Base-by-base conservation (phyloP, 2,888 invertebrate species). In the Mechanitis mazaeus region DNA sequence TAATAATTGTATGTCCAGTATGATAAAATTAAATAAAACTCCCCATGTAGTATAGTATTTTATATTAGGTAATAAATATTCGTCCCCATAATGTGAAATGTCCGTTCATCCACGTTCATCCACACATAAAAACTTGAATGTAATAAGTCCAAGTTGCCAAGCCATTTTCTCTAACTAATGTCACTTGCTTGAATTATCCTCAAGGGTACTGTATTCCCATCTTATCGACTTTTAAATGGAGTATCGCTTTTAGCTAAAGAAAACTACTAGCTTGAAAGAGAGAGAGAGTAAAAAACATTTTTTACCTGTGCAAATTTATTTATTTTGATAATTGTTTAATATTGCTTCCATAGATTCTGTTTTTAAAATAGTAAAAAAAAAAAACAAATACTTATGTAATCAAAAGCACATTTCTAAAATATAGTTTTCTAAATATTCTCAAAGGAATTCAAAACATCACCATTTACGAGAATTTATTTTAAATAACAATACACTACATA, bases 401-500 rank as follows among this genome's bases (percentile, higher is more conserved):
- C 20, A 47, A 47, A 47, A 11, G 6, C 2, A 20, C n/a, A 47
- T 47, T 20, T 28, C 6, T 6, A 20, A 47, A 47, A 20, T 47
- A 11, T n/a, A 47, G 3, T 50, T 50, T 31, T 2, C 3, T 11
- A 7, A 50, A 9, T 7, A 31, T 31, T 50, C 31, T 11, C 2
- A 31, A 28, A 50, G 31, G 7, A 50, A 31, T 31, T 50, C 50
- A 31, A 31, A 50, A 50, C 7, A 50, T n/a, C 56, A 33, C 12
- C 31, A 56, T 31, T 45, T 56, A 20, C 33, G 33, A 60, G 50
- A 58, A 55, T 55, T 45, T 33, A 57, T 55, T 62, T 50, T 62
- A 60, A 64, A 66, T 59, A 64, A 66, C 50, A 54, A 54, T 56
- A 54, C 62, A 60, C 54, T 54, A 72, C 73, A 77, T 83, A 83